Evolutionary conservation across 1,140 invertebrate genomes (phyloP).

Genomic region (Drosophila saltans): DNA sequence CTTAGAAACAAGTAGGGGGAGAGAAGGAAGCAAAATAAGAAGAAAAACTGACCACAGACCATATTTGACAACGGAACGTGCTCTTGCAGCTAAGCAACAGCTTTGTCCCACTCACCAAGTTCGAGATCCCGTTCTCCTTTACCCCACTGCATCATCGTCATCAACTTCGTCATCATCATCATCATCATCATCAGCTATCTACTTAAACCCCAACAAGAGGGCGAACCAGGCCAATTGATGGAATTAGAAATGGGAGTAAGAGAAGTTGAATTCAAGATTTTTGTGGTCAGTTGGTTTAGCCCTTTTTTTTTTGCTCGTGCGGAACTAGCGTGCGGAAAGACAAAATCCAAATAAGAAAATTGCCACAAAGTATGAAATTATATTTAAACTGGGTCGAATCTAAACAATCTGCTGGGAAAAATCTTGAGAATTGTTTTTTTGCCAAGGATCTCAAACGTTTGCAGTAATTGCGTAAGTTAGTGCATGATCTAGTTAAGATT

Average conservation of each 20-base stretch:
- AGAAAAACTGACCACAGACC: conserved; percentile 71
- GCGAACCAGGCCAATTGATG: conserved; percentile 42
- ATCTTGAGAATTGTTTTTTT: not conserved
- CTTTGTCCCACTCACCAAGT: conserved; percentile 27
- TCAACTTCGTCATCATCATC: conserved; percentile 14
- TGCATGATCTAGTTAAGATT: not conserved
- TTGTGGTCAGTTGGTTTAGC: conserved; percentile 5
- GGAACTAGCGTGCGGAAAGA: conserved; percentile 3
- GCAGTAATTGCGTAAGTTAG: not conserved
- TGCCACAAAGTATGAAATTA: not conserved
- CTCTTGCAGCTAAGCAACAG: conserved; percentile 39
- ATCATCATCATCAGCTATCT: too few relatives aligned
- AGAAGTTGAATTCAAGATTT: not conserved
- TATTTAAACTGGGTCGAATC: not conserved
- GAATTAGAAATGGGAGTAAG: conserved; percentile 42
- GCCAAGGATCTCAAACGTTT: not conserved
- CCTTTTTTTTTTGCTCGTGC: not conserved
- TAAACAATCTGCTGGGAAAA: not conserved
- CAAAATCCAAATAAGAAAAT: conserved; percentile 1
- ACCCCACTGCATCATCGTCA: conserved; percentile 49
- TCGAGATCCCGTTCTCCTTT: conserved; percentile 41
- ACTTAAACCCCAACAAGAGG: conserved; percentile 46
- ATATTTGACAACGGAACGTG: conserved; percentile 79
- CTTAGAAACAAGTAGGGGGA: not conserved
- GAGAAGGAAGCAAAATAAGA: not conserved